Base-by-base conservation (phyloP, 1,140 invertebrate genomes). In the Drosophila ogumai region DNA sequence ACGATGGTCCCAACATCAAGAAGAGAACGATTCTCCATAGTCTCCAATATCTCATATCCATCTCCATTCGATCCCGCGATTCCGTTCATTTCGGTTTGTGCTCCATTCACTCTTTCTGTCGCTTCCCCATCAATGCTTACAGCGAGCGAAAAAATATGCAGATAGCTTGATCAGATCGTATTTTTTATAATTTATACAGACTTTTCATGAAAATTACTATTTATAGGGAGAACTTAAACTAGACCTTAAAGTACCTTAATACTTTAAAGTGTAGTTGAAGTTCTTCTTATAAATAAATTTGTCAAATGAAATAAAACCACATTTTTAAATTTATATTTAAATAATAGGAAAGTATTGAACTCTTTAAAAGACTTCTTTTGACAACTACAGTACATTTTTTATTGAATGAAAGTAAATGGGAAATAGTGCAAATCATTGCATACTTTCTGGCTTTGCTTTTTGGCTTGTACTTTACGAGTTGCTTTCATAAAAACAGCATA, bases 81-180 rank as follows among this genome's bases (percentile, higher is more conserved):
- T 47, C 32, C 44, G 34, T 47, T 64, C 25, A 40, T 25, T 52
- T 32, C 31, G 57, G 52, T 40, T 78, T 78, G 52, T 64, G 50
- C 41, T 59, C 38, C 46, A 65, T 79, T 72, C 54, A 65, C 69
- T 40, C 38, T 15, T 49, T 46, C 28, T 38, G 25, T 52, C 34
- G 32, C 22, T 40, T 36, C 46, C 22, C 12, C 40, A 15, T 13
- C 17, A 8, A 6, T 22, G 32, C n/a, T 12, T n/a, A 15, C 57
- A 66, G 40, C 8, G 31, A 6, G 19, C 22, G 5, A 60, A 61
- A 65, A 22, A 47, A 0, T 15, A 13, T n/a, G 22, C 7, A 6
- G 22, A 6, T 46, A 22, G 13, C 12, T 2, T 7, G 12, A 46
- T 13, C 3, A 17, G 9, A 44, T 44, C 9, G 9, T 19, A 43